A percentile compares a stretch with the other conserved stretches of the same genome.
phyloP scores from a whole-genome alignment of 1,140 invertebrate genomes.

The Sycophila sp. region DNA sequence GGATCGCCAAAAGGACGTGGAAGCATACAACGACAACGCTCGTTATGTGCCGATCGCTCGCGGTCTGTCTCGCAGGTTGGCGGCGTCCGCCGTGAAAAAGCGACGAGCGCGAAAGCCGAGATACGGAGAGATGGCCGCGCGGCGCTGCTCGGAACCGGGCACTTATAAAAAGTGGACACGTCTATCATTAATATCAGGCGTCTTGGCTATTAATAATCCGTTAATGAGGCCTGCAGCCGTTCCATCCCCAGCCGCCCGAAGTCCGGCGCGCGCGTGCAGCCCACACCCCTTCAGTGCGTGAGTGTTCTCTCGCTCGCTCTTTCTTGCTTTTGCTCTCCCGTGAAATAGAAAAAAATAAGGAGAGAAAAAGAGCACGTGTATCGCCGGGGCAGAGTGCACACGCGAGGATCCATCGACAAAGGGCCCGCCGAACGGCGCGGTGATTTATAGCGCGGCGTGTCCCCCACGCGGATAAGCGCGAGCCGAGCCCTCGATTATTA shows the following conservation, averaged over 20 bases:
- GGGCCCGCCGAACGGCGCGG: slow-evolving; percentile 46
- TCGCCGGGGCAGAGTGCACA: not conserved
- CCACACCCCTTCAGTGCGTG: not conserved
- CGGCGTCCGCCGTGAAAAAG: too few species aligned
- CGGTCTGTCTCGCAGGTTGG: too few species aligned
- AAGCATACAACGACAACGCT: too few species aligned
- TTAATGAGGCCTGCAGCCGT: slow-evolving; percentile 60
- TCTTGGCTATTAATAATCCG: slow-evolving; percentile 60
- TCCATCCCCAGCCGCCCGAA: slow-evolving; percentile 36
- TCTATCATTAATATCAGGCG: slow-evolving; percentile 61
- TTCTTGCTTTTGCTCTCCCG: slow-evolving; percentile 31
- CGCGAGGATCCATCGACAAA: slow-evolving; percentile 50
- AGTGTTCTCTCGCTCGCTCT: not conserved
- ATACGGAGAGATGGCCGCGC: not conserved
- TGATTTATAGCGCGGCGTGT: slow-evolving; percentile 52
- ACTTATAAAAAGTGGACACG: slow-evolving; percentile 49
- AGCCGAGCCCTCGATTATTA: slow-evolving; percentile 24
- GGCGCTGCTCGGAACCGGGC: not conserved
- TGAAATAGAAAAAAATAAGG: not conserved
- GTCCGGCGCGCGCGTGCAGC: too few species aligned
- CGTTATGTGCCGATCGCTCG: too few species aligned
- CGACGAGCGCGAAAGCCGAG: slow-evolving; percentile 6
- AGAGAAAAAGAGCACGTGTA: not conserved
- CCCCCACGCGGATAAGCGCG: not conserved
- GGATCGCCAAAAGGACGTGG: too few species aligned